Conservation (phyloP, 2,797 vertebrate genomes). For the Leptodactylus fallax region DNA sequence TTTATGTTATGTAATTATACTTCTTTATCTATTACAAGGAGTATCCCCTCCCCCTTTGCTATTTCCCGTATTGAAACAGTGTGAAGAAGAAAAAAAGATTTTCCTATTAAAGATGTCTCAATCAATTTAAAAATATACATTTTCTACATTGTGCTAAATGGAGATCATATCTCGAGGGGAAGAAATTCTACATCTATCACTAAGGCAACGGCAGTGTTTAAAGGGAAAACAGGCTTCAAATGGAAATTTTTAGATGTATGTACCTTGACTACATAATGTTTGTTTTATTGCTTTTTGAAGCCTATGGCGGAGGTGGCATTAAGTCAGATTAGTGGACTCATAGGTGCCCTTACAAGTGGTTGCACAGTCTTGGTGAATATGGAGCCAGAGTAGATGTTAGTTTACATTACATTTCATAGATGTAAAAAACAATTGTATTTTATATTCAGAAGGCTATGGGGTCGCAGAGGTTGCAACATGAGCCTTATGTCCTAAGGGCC, state of each 20-base stretch:
- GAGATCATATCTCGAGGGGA: slow-evolving; percentile 36
- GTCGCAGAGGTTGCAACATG: neutral
- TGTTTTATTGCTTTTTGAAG: neutral
- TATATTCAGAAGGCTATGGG: neutral
- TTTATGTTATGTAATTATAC: slow-evolving; percentile 52
- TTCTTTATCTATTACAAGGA: slow-evolving; percentile 37
- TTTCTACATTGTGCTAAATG: slow-evolving; percentile 44
- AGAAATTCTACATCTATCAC: slow-evolving; percentile 14
- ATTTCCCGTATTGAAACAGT: neutral
- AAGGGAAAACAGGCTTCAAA: neutral
- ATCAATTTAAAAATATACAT: slow-evolving; percentile 44
- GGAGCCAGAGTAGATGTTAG: neutral
- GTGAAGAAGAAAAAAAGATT: neutral
- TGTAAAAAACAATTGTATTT: neutral
- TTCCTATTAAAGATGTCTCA: slow-evolving; percentile 35
- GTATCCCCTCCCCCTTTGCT: neutral
- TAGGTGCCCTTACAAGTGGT: neutral
- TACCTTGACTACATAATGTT: neutral
- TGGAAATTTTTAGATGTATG: neutral
- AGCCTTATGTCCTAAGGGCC: too few relatives aligned
- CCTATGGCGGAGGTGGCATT: neutral
- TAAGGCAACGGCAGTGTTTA: slow-evolving; percentile 31
- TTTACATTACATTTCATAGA: neutral
- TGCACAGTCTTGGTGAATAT: neutral
- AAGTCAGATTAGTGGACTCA: neutral